Conservation (phyloP, 2,797 vertebrate genomes). For the Prionace glauca region DNA sequence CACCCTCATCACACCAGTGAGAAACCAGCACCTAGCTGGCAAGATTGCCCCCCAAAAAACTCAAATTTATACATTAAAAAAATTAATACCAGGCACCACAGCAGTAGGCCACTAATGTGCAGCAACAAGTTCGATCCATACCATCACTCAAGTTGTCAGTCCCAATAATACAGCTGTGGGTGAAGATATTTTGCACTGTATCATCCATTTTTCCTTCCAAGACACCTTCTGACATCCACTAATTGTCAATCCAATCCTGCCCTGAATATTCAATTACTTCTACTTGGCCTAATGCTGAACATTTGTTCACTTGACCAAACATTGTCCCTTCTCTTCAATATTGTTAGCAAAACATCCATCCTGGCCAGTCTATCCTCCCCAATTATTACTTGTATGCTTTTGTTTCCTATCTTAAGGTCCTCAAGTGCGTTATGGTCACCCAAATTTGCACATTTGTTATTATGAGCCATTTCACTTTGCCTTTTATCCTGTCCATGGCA, state of each 20-base stretch:
- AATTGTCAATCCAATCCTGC: not conserved
- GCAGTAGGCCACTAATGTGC: not conserved
- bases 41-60: not conserved
- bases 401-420: not conserved
- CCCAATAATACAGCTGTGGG: not conserved
- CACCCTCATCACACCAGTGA: too few species aligned
- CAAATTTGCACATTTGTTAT: not conserved
- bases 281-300: not conserved
- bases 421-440: not conserved
- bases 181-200: not conserved
- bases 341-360: not conserved
- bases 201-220: not conserved
- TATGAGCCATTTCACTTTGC: not conserved
- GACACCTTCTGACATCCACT: not conserved
- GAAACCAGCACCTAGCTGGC: too few species aligned
- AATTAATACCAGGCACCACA: too few species aligned
- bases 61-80: not conserved
- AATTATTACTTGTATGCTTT: not conserved
- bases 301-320: not conserved
- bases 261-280: not conserved
- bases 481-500: not conserved
- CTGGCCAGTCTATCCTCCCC: not conserved
- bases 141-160: not conserved
- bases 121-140: not conserved
- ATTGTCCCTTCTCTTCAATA: not conserved